Base-by-base conservation (phyloP, 2,888 invertebrate species). In the Pandemis heparana region DNA sequence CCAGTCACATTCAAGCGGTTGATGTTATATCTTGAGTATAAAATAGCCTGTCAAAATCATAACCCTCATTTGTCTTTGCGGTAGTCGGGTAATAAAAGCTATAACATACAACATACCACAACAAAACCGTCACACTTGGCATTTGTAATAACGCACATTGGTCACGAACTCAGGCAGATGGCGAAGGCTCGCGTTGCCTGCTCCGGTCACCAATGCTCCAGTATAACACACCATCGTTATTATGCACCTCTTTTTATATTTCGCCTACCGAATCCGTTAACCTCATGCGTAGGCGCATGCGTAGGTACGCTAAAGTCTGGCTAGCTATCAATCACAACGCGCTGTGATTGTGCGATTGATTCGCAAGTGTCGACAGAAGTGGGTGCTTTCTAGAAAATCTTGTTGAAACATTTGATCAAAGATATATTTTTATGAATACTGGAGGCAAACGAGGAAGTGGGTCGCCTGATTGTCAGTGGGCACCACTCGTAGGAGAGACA, bases 221-320 rank as follows among this genome's bases (percentile, higher is more conserved):
- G 5, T 12, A 16, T 7, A 51, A 7, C 9, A 6, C 6, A 16
- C n/a, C 23, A 23, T 23, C 23, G 9, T 10, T 23, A 56, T 56
- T 23, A 56, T 56, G 46, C 63, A 46, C 46, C 23, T 63, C 23
- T 64, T 65, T 65, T 12, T 39, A 67, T 67, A 23, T 56, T 64
- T 63, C 62, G 53, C 51, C 53, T 56, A 6, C 39, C 46, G 72
- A 74, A 81, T 83, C 67, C 87, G 72, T 86, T 88, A 79, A 87
- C 88, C 88, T 81, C 80, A 38, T n/a, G 56, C 32, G 88, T 88
- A 84, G 87, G 88, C 84, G 87, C 72, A 76, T 70, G 85, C 85
- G 88, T 87, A 87, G 87, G 87, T 83, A 84, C 83, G 77, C 84
- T 85, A 81, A 84, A 68, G 83, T 85, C 87, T 86, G 84, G 80